Evolutionary conservation across 2,797 vertebrate species (phyloP), one percentile per base, ranked within the genome.

Genomic region (Labeo calbasu): DNA sequence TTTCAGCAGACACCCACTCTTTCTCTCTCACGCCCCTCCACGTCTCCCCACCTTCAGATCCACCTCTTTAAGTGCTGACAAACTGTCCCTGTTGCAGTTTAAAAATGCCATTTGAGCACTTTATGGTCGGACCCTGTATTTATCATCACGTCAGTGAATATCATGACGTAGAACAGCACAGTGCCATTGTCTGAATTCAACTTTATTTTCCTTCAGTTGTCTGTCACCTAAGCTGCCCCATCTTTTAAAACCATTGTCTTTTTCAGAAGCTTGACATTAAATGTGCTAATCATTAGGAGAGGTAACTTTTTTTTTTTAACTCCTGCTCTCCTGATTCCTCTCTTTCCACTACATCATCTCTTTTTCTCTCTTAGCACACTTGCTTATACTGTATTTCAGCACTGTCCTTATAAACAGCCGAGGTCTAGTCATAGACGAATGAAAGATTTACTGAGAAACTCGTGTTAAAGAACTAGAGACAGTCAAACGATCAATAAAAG

Each of bases 1-100:
- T 92, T 92, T 92, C 91, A 85, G 84, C 87, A 91, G 81, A 89
- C 85, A 89, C 73, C 85, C 69, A 59, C 59, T 78, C 15, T 48
- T 21, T 73, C n/a, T 53, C 72, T 68, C n/a, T 80, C 51, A 13
- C 32, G 2, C 57, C 57, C 43, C 21, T 69, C 13, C 77, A 46
- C 17, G 3, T 48, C 73, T 68, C 61, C 19, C 69, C 21, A 61
- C 59, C 21, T 75, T 23, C 32, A 82, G 59, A 40, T 53, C 50
- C 61, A 50, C 28, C 59, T 76, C 28, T 82, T 32, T 66, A 65
- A 55, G 32, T 66, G 71, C 28, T 28, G 61, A 61, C 69, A 63
- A 72, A 82, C 48, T 65, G 32, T 55, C 48, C n/a, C 46, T 40
- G 57, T 75, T 53, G 48, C 48, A 13, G 43, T 50, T 50, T 65